Evolutionary conservation across 2,113 vertebrate genomes (phyloP).

Genomic region (Tonatia bakeri): DNA sequence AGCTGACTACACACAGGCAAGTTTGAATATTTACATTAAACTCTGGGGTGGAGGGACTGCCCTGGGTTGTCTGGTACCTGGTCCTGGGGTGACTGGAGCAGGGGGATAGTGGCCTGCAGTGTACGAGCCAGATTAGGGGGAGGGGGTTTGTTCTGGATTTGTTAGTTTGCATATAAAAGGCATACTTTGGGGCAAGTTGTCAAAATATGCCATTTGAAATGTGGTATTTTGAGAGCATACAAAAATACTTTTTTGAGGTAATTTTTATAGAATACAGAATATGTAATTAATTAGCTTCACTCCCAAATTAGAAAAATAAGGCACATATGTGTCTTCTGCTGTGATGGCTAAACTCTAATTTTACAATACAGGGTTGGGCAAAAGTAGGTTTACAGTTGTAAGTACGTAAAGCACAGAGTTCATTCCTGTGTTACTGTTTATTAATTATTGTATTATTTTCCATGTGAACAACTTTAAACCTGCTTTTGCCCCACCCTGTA

Average conservation of each 20-base stretch:
- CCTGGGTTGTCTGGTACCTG: too few relatives aligned
- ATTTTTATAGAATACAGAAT: slow-evolving; percentile 26
- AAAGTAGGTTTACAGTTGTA: not conserved
- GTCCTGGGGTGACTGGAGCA: too few relatives aligned
- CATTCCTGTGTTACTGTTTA: not conserved
- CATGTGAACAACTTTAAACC: not conserved
- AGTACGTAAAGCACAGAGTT: not conserved
- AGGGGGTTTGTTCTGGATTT: not conserved
- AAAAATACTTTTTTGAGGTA: slow-evolving; percentile 27
- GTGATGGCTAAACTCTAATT: not conserved
- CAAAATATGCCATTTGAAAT: slow-evolving; percentile 45
- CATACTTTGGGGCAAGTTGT: not conserved
- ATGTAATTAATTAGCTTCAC: slow-evolving; percentile 49
- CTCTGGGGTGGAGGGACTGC: too few relatives aligned
- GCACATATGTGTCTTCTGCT: not conserved
- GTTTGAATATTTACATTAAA: too few relatives aligned
- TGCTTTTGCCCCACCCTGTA: not conserved
- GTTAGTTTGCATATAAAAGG: too few relatives aligned
- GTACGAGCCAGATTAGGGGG: too few relatives aligned
- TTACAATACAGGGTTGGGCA: not conserved
- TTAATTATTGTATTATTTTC: not conserved
- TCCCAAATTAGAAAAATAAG: slow-evolving; percentile 27
- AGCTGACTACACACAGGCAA: too few relatives aligned
- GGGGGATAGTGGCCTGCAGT: too few relatives aligned
- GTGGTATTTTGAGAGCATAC: slow-evolving; percentile 30